A percentile compares a stretch with the other conserved stretches of the same genome.
These are phyloP conservation scores for Eublepharis macularius DNA, from an alignment of 2,113 vertebrate genomes.

Conservation along the genomic window DNA sequence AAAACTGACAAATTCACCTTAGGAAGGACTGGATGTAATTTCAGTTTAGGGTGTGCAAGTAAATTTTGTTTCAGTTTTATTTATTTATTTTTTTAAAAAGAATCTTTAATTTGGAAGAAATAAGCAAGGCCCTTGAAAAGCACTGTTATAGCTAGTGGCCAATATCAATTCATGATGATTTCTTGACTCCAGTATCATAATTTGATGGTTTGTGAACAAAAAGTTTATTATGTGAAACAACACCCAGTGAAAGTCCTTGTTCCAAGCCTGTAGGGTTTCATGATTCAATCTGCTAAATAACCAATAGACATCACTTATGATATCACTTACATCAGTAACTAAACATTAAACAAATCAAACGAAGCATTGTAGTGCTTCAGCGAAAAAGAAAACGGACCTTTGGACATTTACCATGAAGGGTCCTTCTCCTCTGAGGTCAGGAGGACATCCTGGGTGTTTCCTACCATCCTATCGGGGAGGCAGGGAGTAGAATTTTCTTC, in stretches of 20 bases:
- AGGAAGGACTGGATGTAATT: neutral
- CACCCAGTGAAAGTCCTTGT: neutral
- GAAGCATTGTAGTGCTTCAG: neutral
- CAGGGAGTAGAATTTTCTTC: too few relatives aligned
- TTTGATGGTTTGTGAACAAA: neutral
- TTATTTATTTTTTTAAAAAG: neutral
- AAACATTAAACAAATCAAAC: neutral
- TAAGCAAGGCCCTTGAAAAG: neutral
- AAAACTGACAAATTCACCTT: neutral
- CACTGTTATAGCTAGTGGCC: neutral
- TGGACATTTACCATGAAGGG: too few relatives aligned
- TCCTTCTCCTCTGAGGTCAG: too few relatives aligned
- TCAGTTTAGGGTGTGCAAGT: neutral
- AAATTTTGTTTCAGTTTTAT: neutral
- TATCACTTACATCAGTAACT: neutral
- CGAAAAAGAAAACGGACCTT: neutral
- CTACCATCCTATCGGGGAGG: too few relatives aligned
- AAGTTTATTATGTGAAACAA: neutral
- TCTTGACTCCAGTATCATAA: neutral
- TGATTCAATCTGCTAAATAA: neutral
- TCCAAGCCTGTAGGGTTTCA: neutral
- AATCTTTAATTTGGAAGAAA: neutral
- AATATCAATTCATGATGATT: neutral
- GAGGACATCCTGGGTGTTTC: too few relatives aligned
- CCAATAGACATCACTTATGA: neutral